Conservation (phyloP, 2,113 vertebrate species). For the Ophiodon elongatus region DNA sequence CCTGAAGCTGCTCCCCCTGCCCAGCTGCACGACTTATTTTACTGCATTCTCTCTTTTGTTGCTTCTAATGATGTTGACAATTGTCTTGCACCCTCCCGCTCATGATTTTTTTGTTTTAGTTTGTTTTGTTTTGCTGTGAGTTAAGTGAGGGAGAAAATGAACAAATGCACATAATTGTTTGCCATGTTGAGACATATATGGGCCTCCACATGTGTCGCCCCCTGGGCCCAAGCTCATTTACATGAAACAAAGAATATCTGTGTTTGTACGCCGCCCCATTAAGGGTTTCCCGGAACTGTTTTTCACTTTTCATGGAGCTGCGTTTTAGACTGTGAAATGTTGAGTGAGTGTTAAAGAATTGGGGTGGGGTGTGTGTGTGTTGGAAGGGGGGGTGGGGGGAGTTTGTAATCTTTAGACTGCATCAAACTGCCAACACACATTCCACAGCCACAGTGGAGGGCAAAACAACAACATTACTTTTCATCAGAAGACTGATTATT, state of each 20-base stretch:
- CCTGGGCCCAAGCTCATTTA: constrained; percentile 63
- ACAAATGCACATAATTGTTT: constrained; percentile 64
- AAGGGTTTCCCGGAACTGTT: constrained; percentile 47
- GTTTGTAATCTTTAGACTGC: constrained; percentile 16
- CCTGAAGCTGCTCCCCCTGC: constrained; percentile 35
- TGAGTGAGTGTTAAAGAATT: constrained; percentile 37
- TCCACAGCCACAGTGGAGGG: constrained; percentile 27
- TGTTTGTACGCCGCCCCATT: constrained; percentile 28
- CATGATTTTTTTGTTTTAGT: constrained; percentile 33
- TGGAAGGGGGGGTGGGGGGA: neutral
- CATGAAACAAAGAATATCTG: constrained; percentile 53
- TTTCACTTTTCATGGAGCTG: constrained; percentile 15
- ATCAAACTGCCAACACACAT: constrained; percentile 37
- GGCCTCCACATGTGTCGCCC: constrained; percentile 24
- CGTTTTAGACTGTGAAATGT: constrained; percentile 22
- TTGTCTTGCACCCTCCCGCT: constrained; percentile 49
- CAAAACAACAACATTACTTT: constrained; percentile 50
- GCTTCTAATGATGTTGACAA: constrained; percentile 61
- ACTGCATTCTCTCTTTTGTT: constrained; percentile 61
- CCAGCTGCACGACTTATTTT: constrained; percentile 37
- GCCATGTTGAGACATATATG: constrained; percentile 38
- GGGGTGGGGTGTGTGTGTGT: too few relatives aligned
- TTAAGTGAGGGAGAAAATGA: constrained; percentile 77
- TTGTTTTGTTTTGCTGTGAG: constrained; percentile 47
- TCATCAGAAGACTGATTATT: constrained; percentile 19